Evolutionary conservation across 2,797 vertebrate genomes (phyloP), one percentile per base, ranked within the genome.

Genomic region (Phrynocephalus vlangalii): DNA sequence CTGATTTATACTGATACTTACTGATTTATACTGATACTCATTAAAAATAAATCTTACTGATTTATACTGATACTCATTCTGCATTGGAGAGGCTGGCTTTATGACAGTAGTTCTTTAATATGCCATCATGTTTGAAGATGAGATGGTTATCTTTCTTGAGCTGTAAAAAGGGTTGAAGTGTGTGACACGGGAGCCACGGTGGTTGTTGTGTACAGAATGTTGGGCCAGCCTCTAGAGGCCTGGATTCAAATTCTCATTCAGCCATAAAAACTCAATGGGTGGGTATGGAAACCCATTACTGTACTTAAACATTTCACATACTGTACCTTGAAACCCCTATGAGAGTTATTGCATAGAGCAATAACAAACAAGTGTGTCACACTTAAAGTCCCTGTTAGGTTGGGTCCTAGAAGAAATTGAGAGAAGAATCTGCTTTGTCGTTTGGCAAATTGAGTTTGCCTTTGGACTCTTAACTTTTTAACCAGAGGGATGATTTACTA

Each of bases 61-160:
- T 75, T 50, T 33, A 33, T 33, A 33, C 33, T 33, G 33, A 68
- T 15, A 1, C 38, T 72, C 6, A 6, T 79, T 77, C 11, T 20
- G 81, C n/a, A 8, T 33, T 16, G 71, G 86, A 80, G 5, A 44
- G 86, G 50, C 66, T 28, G 33, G n/a, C 84, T 91, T 86, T 86
- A 70, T 48, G 71, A 78, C 82, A 89, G 83, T 88, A 28, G 89
- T 79, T 91, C 48, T 90, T 91, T 91, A 0, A 3, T 79, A 75
- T 72, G 77, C 79, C 78, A n/a, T 28, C 5, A 26, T 75, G 33
- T 6, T 30, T 76, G 56, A 66, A 56, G 70, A 79, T 85, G 82
- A 6, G 18, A 28, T 70, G 77, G 83, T 56, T 83, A 85, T 89
- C 73, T 67, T 70, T 86, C 50, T 81, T 83, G 20, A 85, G 66